Conservation (phyloP, 2,113 vertebrate genomes). For the Nycticebus coucang region DNA sequence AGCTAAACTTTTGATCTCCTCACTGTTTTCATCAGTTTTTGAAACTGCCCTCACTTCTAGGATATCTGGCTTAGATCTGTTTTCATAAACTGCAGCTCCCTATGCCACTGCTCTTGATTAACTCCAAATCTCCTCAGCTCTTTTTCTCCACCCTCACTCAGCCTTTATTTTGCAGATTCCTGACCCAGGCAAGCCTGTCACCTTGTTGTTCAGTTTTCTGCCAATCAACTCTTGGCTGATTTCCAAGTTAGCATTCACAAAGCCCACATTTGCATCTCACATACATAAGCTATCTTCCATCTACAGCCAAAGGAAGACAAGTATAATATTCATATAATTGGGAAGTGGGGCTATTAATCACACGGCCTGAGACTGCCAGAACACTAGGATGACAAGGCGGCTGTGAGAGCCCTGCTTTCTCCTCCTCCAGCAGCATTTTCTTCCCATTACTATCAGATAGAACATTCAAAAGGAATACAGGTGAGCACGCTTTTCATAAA, state of each 20-base stretch:
- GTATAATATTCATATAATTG: conserved; percentile 67
- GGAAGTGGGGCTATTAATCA: conserved; percentile 65
- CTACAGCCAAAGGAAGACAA: conserved; percentile 59
- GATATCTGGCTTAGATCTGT: conserved; percentile 27
- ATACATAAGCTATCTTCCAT: conserved; percentile 50
- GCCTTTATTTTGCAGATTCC: conserved; percentile 51
- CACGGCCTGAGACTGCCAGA: conserved; percentile 53
- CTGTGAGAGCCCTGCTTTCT: conserved; percentile 29
- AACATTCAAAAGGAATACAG: conserved; percentile 40
- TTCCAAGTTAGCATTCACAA: conserved; percentile 72
- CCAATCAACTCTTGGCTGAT: conserved; percentile 63
- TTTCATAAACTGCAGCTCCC: conserved; percentile 26
- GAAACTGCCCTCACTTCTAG: conserved; percentile 10
- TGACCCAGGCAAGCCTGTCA: conserved; percentile 45
- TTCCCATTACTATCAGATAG: conserved; percentile 7
- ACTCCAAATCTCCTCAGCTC: conserved; percentile 50
- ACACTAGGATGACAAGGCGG: conserved; percentile 48
- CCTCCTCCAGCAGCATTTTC: neutral
- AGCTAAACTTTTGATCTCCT: conserved; percentile 8
- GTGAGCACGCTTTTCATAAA: conserved; percentile 55
- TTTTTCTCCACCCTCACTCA: neutral
- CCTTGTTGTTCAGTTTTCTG: conserved; percentile 53
- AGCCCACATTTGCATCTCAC: conserved; percentile 56
- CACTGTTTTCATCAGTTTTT: neutral
- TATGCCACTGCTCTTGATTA: conserved; percentile 49